Evolutionary conservation across 2,113 vertebrate species (phyloP).

Genomic region (Gallinago undulata): DNA sequence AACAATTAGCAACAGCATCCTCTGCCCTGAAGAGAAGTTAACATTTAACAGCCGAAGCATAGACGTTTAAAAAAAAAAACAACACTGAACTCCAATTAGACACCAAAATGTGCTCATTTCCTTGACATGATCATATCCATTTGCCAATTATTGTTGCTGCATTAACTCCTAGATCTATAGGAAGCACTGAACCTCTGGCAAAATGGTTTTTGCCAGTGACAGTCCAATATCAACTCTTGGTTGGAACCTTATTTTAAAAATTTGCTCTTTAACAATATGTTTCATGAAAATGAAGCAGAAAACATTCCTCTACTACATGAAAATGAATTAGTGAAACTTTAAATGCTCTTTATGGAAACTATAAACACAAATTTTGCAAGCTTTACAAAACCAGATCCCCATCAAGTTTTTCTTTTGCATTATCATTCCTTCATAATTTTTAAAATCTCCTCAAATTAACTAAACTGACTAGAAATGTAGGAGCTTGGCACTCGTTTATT

Average conservation of each 20-base stretch:
- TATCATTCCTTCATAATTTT: neutral
- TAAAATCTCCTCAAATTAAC: neutral
- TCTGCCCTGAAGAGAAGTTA: neutral
- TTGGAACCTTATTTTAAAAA: neutral
- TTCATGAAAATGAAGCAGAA: neutral
- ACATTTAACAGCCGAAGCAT: neutral
- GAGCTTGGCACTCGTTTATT: neutral
- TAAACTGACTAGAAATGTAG: neutral
- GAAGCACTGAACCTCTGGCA: neutral
- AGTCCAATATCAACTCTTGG: neutral
- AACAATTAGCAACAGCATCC: slow-evolving; percentile 30
- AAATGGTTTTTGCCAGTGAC: neutral
- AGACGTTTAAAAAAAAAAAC: neutral
- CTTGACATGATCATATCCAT: neutral
- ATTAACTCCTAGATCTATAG: neutral
- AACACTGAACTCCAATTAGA: neutral
- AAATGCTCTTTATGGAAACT: neutral
- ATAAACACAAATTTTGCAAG: neutral
- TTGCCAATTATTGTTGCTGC: neutral
- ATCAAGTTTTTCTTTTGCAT: neutral
- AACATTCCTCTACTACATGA: neutral
- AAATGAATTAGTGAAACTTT: neutral
- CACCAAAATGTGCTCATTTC: neutral
- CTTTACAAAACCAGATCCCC: neutral
- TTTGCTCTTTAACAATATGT: neutral